phyloP scores from a whole-genome alignment of 2,113 vertebrate genomes.

The Lophotis ruficrista region DNA sequence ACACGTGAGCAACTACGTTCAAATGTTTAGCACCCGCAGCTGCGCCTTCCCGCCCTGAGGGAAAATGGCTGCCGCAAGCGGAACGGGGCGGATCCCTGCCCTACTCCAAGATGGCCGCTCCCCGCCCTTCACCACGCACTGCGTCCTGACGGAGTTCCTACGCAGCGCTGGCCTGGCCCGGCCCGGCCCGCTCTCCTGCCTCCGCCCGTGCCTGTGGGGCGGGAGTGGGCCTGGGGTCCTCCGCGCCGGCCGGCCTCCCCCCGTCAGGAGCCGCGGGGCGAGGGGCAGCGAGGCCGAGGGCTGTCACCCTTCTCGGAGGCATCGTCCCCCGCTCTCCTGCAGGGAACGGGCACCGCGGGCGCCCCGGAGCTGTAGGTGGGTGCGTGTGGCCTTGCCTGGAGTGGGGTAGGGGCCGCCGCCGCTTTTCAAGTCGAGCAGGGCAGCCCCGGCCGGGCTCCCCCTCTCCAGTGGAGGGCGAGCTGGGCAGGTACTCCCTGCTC shows the following conservation, averaged over 20 bases:
- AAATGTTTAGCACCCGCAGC: rapidly evolving
- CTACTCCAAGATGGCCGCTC: background rate
- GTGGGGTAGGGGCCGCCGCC: background rate
- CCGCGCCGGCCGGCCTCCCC: background rate
- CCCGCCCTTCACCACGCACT: rapidly evolving
- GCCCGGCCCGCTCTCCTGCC: background rate
- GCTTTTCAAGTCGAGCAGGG: background rate
- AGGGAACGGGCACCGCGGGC: background rate
- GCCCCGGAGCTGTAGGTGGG: background rate
- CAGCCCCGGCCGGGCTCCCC: background rate
- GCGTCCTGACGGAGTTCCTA: background rate
- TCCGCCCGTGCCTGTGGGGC: background rate
- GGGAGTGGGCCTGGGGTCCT: background rate
- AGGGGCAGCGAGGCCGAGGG: background rate
- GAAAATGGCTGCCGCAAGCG: background rate
- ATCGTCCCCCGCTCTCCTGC: no score
- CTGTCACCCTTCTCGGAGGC: background rate
- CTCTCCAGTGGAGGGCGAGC: background rate
- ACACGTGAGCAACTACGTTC: rapidly evolving
- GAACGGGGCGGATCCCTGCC: background rate
- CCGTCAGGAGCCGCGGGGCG: background rate
- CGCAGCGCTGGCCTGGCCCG: background rate
- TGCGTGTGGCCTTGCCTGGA: background rate
- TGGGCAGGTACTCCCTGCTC: no score
- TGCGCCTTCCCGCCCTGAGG: rapidly evolving